Conservation (phyloP, 2,113 vertebrate species). For the Pavo muticus region DNA sequence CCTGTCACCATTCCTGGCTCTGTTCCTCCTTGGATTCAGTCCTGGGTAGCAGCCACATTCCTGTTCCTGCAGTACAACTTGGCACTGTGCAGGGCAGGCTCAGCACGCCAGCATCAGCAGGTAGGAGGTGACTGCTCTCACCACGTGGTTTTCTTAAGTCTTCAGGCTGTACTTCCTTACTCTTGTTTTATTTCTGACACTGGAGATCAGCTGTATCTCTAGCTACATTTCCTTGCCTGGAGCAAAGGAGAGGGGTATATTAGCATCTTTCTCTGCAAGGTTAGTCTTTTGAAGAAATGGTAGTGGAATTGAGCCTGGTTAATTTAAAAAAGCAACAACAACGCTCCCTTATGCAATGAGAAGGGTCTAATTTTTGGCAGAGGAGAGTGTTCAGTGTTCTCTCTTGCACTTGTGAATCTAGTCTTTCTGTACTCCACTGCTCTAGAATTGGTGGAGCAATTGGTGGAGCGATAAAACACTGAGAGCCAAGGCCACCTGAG, state of each 20-base stretch:
- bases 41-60: neutral
- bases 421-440: neutral
- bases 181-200: neutral
- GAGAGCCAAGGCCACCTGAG: neutral
- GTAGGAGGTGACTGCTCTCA: neutral
- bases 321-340: neutral
- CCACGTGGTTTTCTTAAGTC: neutral
- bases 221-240: neutral
- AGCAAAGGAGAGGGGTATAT: neutral
- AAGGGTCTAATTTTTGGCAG: neutral
- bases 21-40: neutral
- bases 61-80: neutral
- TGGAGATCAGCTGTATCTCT: neutral
- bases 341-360: neutral
- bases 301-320: neutral
- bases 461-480: neutral
- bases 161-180: neutral
- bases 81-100: neutral
- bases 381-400: neutral
- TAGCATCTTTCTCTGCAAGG: neutral
- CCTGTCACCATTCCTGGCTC: neutral
- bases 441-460: neutral
- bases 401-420: neutral
- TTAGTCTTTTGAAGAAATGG: neutral
- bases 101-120: neutral